These are phyloP conservation scores for Vicugna pacos DNA, from an alignment of 2,113 vertebrate species.

Conservation along the genomic window DNA sequence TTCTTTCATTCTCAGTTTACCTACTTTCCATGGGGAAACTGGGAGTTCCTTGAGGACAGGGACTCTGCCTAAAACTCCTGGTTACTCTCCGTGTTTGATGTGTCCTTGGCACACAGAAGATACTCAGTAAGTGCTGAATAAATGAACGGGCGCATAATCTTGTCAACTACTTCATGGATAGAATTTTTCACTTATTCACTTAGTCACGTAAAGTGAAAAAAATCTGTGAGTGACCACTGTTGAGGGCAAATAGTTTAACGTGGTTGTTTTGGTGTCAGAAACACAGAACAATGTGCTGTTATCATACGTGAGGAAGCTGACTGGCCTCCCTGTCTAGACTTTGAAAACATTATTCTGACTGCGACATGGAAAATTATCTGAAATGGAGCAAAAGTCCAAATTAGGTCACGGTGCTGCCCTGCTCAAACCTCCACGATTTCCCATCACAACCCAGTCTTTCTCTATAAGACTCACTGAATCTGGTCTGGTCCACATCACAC, in stretches of 20 bases:
- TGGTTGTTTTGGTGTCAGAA: not conserved
- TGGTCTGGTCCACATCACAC: not conserved
- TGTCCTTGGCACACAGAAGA: not conserved
- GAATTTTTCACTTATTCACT: not conserved
- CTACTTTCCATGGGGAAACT: not conserved
- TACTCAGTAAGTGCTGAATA: too few species aligned
- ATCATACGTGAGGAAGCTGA: not conserved
- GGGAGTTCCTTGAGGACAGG: not conserved
- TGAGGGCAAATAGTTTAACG: not conserved
- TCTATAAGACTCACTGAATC: not conserved
- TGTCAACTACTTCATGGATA: not conserved
- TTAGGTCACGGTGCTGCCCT: too few species aligned
- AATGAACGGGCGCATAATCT: not conserved
- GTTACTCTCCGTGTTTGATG: not conserved
- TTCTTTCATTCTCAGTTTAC: not conserved
- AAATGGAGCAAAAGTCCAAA: not conserved
- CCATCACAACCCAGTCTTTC: not conserved
- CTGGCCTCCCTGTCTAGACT: not conserved
- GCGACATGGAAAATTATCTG: not conserved
- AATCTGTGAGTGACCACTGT: not conserved
- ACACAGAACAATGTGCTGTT: rapidly evolving
- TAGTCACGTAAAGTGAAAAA: not conserved
- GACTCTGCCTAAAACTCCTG: not conserved
- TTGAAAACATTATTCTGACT: not conserved
- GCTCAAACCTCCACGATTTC: not conserved